These are phyloP conservation scores for Pteria penguin DNA, from an alignment of 2,888 invertebrate genomes.

Conservation along the genomic window DNA sequence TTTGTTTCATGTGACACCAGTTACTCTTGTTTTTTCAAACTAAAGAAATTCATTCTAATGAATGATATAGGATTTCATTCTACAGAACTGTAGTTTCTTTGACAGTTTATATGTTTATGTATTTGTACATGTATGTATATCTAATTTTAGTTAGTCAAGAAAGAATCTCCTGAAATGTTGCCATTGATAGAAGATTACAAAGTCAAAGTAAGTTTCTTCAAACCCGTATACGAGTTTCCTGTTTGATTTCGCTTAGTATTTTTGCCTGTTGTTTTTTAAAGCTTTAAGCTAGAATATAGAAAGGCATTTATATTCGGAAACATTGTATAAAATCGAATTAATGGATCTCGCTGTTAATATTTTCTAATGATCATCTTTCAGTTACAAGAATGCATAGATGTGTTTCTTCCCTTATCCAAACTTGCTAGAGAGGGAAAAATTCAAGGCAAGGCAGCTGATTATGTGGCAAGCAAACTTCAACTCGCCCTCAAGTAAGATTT, in stretches of 20 bases:
- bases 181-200: slow-evolving; percentile 90
- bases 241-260: no score
- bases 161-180: slow-evolving; percentile 93
- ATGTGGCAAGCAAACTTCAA: slow-evolving; percentile 86
- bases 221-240: no score
- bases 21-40: no score
- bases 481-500: slow-evolving; percentile 83
- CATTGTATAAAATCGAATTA: neutral
- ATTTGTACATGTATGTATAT: neutral
- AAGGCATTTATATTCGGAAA: no score
- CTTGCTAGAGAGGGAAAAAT: slow-evolving; percentile 84
- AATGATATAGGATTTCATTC: neutral
- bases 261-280: no score
- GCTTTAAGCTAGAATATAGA: no score
- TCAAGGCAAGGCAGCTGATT: slow-evolving; percentile 86
- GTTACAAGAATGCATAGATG: slow-evolving; percentile 85
- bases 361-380: slow-evolving; percentile 52
- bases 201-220: slow-evolving; percentile 84
- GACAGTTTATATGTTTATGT: neutral
- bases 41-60: no score
- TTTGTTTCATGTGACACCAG: no score
- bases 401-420: slow-evolving; percentile 86
- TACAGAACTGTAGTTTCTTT: neutral
- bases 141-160: slow-evolving; percentile 84
- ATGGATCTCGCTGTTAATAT: neutral